Evolutionary conservation across 1,140 invertebrate species (phyloP), one percentile per base, ranked within the genome.

Genomic region (Drosophila takahashii): DNA sequence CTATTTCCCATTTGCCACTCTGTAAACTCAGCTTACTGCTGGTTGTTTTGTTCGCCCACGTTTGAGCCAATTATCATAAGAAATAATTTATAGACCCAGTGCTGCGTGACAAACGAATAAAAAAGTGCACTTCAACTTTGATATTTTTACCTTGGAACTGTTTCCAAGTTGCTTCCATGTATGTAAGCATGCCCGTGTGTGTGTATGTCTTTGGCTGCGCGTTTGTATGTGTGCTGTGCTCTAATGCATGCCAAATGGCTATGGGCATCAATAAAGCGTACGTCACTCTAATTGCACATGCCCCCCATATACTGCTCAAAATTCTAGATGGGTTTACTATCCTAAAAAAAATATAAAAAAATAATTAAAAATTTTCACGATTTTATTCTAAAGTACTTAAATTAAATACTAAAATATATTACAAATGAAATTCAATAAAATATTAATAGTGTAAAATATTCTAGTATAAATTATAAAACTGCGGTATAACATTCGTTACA

Each of bases 201-300:
- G 16, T 36, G 11, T 27, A 18, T 44, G 29, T 51, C n/a, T 65
- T 27, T 53, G 16, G 13, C 26, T 37, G 26, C 27, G 27, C 10
- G 32, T 36, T n/a, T 69, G 62, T 59, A 11, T 44, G 56, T 73
- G 66, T 72, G 54, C 37, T 56, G 50, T 48, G 48, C 81, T 53
- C 83, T 86, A 86, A 87, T 86, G 83, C 83, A 86, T 87, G 83
- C 79, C 75, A 87, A 86, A 86, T 87, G 79, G 83, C 84, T 66
- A 67, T 66, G 59, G 75, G 84, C 83, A 87, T 86, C 83, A 86
- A 86, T 86, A 86, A 86, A 86, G 79, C 79, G 83, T 86, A 76
- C 83, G 83, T 86, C 83, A 86, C 83, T 86, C 70, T 87, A 87
- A 86, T 87, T 86, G 83, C 84, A 69, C 83, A 69, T 66, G 64